Conservation (phyloP, 2,888 invertebrate species). For the Dusona sp. region DNA sequence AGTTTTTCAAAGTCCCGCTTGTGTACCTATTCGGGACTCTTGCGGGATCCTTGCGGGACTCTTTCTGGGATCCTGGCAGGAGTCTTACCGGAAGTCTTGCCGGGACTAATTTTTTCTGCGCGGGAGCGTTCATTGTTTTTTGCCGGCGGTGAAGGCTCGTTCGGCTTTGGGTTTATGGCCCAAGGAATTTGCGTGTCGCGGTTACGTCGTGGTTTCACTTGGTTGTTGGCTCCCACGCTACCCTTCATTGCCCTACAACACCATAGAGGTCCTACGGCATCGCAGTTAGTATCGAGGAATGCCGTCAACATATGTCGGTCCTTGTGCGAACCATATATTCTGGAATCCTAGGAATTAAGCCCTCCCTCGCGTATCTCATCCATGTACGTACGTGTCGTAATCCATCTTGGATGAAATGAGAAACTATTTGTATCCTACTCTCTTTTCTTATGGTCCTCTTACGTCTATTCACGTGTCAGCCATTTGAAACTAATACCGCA, state of each 20-base stretch:
- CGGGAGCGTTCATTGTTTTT: not conserved
- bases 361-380: constrained; percentile 60
- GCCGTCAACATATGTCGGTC: constrained; percentile 72
- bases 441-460: not conserved
- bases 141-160: not conserved
- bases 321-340: constrained; percentile 77
- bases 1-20: too few species aligned
- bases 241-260: not conserved
- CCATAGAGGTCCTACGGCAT: not conserved
- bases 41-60: too few species aligned
- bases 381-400: constrained; percentile 3
- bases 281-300: constrained; percentile 47
- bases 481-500: too few species aligned
- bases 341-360: constrained; percentile 74
- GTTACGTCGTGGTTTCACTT: not conserved
- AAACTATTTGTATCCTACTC: not conserved
- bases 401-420: not conserved
- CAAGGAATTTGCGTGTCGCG: constrained; percentile 5
- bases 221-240: not conserved
- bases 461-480: not conserved
- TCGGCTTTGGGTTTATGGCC: not conserved
- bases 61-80: too few species aligned
- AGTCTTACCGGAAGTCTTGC: too few species aligned
- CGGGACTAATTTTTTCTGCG: too few species aligned
- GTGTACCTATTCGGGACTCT: too few species aligned